These are phyloP conservation scores for Xestia c-nigrum DNA, from an alignment of 2,888 invertebrate genomes.

Conservation along the genomic window DNA sequence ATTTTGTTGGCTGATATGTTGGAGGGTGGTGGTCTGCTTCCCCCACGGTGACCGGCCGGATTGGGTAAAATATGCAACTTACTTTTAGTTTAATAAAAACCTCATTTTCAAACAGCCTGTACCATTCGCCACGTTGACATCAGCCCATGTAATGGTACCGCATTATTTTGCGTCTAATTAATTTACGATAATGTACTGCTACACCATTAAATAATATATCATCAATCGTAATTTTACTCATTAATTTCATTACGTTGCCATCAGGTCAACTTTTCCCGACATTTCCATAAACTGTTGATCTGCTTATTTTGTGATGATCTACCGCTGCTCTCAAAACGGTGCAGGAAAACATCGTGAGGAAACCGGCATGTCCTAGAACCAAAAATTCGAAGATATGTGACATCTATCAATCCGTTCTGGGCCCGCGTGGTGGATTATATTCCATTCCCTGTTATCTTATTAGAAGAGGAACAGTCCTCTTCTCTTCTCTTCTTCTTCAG, in stretches of 20 bases:
- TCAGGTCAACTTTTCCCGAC: slow-evolving; percentile 39
- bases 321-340: too few relatives aligned
- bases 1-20: too few relatives aligned
- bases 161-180: slow-evolving; percentile 84
- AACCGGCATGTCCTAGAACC: too few relatives aligned
- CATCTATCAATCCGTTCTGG: too few relatives aligned
- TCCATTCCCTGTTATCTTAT: too few relatives aligned
- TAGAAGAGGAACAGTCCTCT: too few relatives aligned
- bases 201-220: slow-evolving; percentile 72
- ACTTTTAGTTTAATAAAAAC: not conserved
- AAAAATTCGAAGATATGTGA: too few relatives aligned
- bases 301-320: not conserved
- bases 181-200: slow-evolving; percentile 84
- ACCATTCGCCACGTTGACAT: slow-evolving; percentile 69
- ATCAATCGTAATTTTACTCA: slow-evolving; percentile 62
- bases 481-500: too few relatives aligned
- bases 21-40: too few relatives aligned
- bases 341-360: too few relatives aligned
- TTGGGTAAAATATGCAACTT: not conserved
- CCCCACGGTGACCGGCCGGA: too few relatives aligned
- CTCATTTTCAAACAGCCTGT: slow-evolving; percentile 66
- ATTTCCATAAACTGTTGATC: slow-evolving; percentile 6
- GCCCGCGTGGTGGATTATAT: too few relatives aligned
- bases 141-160: slow-evolving; percentile 73
- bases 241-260: slow-evolving; percentile 50